Evolutionary conservation across 2,113 vertebrate genomes (phyloP), one percentile per base, ranked within the genome.

Genomic region (Poeciliopsis occidentalis): DNA sequence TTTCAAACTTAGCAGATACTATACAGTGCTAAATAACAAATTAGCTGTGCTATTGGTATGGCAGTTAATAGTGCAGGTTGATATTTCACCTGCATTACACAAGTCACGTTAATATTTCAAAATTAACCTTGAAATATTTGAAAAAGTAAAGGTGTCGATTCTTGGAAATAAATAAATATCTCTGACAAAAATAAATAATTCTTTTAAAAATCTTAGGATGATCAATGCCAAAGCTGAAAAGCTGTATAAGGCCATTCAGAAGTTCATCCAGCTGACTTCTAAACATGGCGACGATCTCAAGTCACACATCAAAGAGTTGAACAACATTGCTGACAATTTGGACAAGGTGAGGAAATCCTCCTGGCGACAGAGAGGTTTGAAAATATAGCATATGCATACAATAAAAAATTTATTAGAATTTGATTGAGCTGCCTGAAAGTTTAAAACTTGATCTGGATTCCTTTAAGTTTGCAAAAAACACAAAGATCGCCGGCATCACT

Each of bases 401-500:
- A 27, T 1, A 27, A 27, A 27, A 29, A 29, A 29, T 29, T 39
- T 1, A 17, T 34, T 57, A 13, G 3, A 32, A 32, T 60, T 12
- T 3, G 51, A 4, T 22, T 34, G 8, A 64, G 7, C 5, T 64
- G 17, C 19, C 17, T 47, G 17, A 51, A 51, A 30, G 12, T 61
- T 15, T 24, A 62, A 30, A 30, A 30, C 0, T 26, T 37, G 4
- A 0, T 0, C 19, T 51, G 47, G 47, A 24, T 1, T 34, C 4
- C 4, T 65, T 60, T 60, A 1, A 80, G 78, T 65, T 80, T 41
- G 78, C 83, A 64, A 92, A 83, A 64, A 74, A 24, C 47, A 85
- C 87, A 3, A 89, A 84, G 69, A 86, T 92, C 0, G 91, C 88
- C 31, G 89, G 85, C 61, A 88, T 93, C 39, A 86, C 85, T 3